Conservation (phyloP, 2,113 vertebrate genomes). For the Alethe diademata region DNA sequence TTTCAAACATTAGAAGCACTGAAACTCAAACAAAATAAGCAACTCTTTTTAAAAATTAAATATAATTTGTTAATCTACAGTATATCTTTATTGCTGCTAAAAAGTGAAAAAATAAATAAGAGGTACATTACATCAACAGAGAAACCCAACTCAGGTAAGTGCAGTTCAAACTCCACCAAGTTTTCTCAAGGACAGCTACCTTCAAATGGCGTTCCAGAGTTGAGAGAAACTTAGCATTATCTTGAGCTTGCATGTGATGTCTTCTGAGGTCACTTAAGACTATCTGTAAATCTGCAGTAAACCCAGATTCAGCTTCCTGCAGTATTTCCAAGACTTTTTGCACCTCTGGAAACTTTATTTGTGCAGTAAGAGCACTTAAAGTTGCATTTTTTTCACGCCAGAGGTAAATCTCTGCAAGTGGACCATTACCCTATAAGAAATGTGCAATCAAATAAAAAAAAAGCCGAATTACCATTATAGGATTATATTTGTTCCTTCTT, state of each 20-base stretch:
- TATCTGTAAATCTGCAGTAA: slow-evolving; percentile 73
- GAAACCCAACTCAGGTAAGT: neutral
- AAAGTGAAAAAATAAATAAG: neutral
- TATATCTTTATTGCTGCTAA: neutral
- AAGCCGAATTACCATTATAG: neutral
- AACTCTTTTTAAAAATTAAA: neutral
- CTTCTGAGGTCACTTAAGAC: slow-evolving; percentile 79
- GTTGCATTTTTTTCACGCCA: slow-evolving; percentile 83
- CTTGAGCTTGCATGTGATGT: slow-evolving; percentile 78
- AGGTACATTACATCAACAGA: neutral
- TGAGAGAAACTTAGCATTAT: slow-evolving; percentile 85
- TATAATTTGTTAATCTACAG: neutral
- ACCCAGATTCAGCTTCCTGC: slow-evolving; percentile 66
- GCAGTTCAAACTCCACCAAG: neutral
- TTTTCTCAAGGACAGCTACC: slow-evolving; percentile 63
- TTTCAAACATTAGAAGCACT: neutral
- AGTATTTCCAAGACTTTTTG: slow-evolving; percentile 82
- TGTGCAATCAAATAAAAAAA: neutral
- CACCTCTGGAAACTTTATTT: slow-evolving; percentile 80
- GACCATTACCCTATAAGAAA: slow-evolving; percentile 76
- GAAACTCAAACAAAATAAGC: neutral
- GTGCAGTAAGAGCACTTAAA: slow-evolving; percentile 80
- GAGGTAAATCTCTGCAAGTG: slow-evolving; percentile 85
- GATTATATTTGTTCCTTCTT: neutral
- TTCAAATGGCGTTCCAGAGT: slow-evolving; percentile 86